Evolutionary conservation across 1,140 invertebrate genomes (phyloP).

Genomic region (Saccostrea cuccullata): DNA sequence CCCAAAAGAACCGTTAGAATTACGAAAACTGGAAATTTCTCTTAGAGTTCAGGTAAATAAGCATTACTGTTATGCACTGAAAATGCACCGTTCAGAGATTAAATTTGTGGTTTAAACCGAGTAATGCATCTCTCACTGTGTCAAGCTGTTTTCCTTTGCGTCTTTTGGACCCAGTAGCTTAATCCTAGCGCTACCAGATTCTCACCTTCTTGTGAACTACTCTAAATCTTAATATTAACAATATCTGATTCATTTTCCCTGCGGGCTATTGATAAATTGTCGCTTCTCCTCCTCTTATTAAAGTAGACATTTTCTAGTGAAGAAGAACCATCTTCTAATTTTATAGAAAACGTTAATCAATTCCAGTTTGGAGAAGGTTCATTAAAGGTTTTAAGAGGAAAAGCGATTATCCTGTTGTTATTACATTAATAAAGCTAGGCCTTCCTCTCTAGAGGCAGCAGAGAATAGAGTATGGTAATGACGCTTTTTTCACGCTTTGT

Average conservation of each 20-base stretch:
- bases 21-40: too few species aligned
- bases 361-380: conserved; percentile 16
- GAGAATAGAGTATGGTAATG: background rate
- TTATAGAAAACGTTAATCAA: conserved; percentile 35
- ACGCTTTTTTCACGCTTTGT: background rate
- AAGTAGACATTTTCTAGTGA: conserved; percentile 23
- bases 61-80: background rate
- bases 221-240: conserved; percentile 19
- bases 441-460: background rate
- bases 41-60: background rate
- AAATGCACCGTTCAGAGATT: background rate
- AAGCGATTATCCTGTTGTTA: conserved; percentile 20
- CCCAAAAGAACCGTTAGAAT: too few species aligned
- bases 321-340: conserved; percentile 1
- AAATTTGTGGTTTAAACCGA: too few species aligned
- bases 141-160: background rate
- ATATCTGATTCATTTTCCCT: conserved; percentile 19
- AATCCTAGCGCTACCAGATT: background rate
- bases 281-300: background rate
- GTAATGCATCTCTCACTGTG: background rate
- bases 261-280: conserved; percentile 30
- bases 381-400: conserved; percentile 28
- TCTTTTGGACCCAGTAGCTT: background rate
- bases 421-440: conserved; percentile 26
- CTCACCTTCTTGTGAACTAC: background rate